Evolutionary conservation across 2,113 vertebrate genomes (phyloP), one percentile per base, ranked within the genome.

Genomic region (Labrus mixtus): DNA sequence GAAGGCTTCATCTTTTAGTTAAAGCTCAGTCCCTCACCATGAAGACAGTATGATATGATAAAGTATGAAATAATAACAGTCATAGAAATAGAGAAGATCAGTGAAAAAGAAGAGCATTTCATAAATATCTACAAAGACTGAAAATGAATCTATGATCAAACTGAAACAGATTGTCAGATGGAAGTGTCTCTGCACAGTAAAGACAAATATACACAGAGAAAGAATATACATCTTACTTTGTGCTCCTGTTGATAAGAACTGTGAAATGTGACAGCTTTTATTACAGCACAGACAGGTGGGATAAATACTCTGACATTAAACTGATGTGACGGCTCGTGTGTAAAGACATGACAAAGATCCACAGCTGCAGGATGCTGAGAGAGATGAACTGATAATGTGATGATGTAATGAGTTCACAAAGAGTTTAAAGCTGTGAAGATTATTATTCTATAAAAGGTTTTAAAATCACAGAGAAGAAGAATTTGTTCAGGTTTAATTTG

Each of bases 1-100:
- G 22, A 78, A 73, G 51, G 66, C 36, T 23, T 43, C 20, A 69
- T 51, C 37, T 64, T 69, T 63, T 22, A 51, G 37, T 63, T 54
- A 33, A 33, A 33, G 29, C 29, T 33, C 29, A 3, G 37, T 53
- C 16, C 29, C 29, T 33, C 29, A 33, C 29, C 45, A 46, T 46
- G 15, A 46, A 13, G 13, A 16, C 6, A 50, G 46, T 17, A 17
- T 17, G 46, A 17, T 6, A 1, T 48, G 46, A 48, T 17, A 50
- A 50, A 11, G 17, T 11, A 11, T 50, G 17, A 11, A 19, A 50
- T 17, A 50, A 50, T 50, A 19, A 9, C 2, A 50, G 46, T 50
- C 8, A n/a, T 50, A 50, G 16, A 17, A 2, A n/a, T 2, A 50
- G 17, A 19, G 17, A 19, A 7, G 8, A 19, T 6, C 6, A 9